phyloP scores from a whole-genome alignment of 2,113 vertebrate species.

The Calyptommatus sinebrachiatus region DNA sequence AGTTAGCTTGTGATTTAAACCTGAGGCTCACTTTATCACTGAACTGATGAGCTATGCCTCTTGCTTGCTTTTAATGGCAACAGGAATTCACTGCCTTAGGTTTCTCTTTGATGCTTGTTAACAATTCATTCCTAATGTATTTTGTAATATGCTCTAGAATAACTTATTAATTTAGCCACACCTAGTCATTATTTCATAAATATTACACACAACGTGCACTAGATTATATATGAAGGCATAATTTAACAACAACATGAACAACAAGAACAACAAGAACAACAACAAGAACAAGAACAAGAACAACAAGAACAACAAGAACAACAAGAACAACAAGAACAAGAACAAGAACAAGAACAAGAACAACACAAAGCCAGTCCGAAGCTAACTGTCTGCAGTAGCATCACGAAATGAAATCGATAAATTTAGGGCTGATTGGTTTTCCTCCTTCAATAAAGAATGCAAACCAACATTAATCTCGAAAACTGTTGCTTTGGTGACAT shows the following conservation, averaged over 20 bases:
- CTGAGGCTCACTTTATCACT: too few relatives aligned
- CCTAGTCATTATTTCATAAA: constrained; percentile 68
- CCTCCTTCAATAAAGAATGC: constrained; percentile 54
- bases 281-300: constrained; percentile 26
- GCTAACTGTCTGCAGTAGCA: constrained; percentile 52
- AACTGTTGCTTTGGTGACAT: constrained; percentile 44
- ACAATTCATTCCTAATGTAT: constrained; percentile 47
- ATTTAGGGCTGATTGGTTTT: constrained; percentile 59
- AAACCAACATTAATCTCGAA: constrained; percentile 56
- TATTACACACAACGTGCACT: constrained; percentile 56
- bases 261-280: constrained; percentile 50
- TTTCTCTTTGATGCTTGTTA: constrained; percentile 45
- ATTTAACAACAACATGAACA: too few relatives aligned
- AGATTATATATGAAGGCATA: constrained; percentile 24
- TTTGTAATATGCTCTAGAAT: constrained; percentile 55
- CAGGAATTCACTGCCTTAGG: constrained; percentile 3
- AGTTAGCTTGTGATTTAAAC: not conserved
- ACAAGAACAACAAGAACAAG: too few relatives aligned
- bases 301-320: constrained; percentile 20
- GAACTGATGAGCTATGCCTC: not conserved
- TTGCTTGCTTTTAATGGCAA: not conserved
- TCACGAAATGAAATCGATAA: constrained; percentile 53
- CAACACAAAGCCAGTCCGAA: constrained; percentile 53
- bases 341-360: not conserved
- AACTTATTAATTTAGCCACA: constrained; percentile 56